A percentile compares a stretch with the other conserved stretches of the same genome.
Evolutionary conservation across 2,888 invertebrate species (phyloP).

Genomic region (Brassicogethes aeneus): DNA sequence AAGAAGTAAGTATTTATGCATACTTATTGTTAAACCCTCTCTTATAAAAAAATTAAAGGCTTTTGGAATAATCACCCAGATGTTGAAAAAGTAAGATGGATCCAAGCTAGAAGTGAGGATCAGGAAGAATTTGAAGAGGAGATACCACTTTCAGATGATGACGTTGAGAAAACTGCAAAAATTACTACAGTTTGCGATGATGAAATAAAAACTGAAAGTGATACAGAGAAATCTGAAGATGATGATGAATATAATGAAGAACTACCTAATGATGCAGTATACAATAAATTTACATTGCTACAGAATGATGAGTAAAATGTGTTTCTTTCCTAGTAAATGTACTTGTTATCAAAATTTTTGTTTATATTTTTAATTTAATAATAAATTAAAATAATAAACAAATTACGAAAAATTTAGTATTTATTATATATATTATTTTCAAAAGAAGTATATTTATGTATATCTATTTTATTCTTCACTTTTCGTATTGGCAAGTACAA

Average conservation of each 20-base stretch:
- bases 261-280: background rate
- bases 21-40: slow-evolving; percentile 3
- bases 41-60: slow-evolving; percentile 37
- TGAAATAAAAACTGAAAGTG: slow-evolving; percentile 5
- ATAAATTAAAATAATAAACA: too few species aligned
- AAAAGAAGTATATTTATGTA: background rate
- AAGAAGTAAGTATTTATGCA: slow-evolving; percentile 45
- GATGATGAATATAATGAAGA: background rate
- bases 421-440: too few species aligned
- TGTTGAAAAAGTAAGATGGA: slow-evolving; percentile 55
- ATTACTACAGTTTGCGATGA: slow-evolving; percentile 8
- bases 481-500: slow-evolving; percentile 15
- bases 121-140: slow-evolving; percentile 16
- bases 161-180: slow-evolving; percentile 10
- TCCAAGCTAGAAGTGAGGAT: slow-evolving; percentile 49
- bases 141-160: slow-evolving; percentile 9
- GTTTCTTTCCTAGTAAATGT: too few species aligned
- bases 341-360: too few species aligned
- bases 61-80: slow-evolving; percentile 54
- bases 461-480: background rate
- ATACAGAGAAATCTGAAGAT: too few species aligned
- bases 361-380: too few species aligned
- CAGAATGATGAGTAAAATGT: too few species aligned
- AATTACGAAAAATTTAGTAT: too few species aligned
- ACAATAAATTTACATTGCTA: background rate